phyloP scores from a whole-genome alignment of 2,888 invertebrate genomes.

The Callosobruchus maculatus region DNA sequence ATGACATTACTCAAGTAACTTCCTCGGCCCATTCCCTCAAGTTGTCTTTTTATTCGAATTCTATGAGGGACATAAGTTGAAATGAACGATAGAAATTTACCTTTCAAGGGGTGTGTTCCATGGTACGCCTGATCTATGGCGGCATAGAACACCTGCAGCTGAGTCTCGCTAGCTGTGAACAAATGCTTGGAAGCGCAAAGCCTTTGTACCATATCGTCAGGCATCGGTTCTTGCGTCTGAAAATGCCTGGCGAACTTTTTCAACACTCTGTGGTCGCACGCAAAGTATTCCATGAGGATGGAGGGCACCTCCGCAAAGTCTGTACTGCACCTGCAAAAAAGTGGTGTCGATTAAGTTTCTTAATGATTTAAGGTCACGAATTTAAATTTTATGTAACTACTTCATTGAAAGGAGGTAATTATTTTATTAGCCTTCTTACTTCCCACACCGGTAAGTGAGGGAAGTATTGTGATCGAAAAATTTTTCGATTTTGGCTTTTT shows the following conservation, averaged over 20 bases:
- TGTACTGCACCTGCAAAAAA: conserved; percentile 68
- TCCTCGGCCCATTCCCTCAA: too few species aligned
- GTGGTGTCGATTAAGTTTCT: too few species aligned
- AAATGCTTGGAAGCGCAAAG: conserved; percentile 82
- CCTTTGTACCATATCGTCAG: conserved; percentile 72
- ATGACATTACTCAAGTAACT: too few species aligned
- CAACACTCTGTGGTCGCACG: conserved; percentile 80
- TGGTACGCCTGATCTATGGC: conserved; percentile 90
- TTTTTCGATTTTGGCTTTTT: too few species aligned
- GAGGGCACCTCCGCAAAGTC: conserved; percentile 99
- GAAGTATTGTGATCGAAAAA: too few species aligned
- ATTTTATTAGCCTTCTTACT: too few species aligned
- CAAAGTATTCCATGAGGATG: conserved; percentile 98
- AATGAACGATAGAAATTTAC: conserved; percentile 9
- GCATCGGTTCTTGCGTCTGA: conserved; percentile 80
- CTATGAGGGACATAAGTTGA: too few species aligned
- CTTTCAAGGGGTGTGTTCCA: conserved; percentile 54
- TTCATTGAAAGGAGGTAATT: too few species aligned
- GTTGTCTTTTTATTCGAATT: too few species aligned
- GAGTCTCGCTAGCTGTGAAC: conserved; percentile 85
- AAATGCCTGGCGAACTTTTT: conserved; percentile 86
- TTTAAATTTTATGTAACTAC: too few species aligned
- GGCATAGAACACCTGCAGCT: conserved; percentile 57
- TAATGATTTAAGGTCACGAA: too few species aligned
- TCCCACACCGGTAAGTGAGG: too few species aligned